Evolutionary conservation across 2,888 invertebrate genomes (phyloP).

Genomic region (Campoplex nolae): DNA sequence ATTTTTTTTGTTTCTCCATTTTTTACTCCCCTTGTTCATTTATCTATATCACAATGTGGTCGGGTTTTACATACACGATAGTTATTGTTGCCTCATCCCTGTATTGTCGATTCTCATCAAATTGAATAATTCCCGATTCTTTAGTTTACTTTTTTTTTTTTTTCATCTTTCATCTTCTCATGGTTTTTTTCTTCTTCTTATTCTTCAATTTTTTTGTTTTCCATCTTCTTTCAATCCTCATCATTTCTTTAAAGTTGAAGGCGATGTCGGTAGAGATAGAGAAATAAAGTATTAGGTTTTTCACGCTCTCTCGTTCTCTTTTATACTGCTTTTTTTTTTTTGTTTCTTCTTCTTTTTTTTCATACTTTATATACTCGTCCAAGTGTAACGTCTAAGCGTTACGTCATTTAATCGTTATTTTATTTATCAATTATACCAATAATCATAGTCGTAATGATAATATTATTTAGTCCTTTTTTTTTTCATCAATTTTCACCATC

Average conservation of each 20-base stretch:
- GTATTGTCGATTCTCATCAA: constrained; percentile 83
- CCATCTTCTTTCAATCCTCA: constrained; percentile 55
- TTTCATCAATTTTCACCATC: constrained; percentile 12
- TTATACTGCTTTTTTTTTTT: constrained; percentile 46
- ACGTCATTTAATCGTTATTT: constrained; percentile 53
- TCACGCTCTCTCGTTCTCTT: constrained; percentile 56
- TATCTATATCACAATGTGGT: constrained; percentile 73
- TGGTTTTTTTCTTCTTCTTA: constrained; percentile 14
- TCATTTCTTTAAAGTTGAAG: constrained; percentile 81
- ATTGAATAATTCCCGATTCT: constrained; percentile 71
- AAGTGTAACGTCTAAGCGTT: constrained; percentile 39
- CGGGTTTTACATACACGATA: constrained; percentile 79
- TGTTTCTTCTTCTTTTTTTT: constrained; percentile 15
- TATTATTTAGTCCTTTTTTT: constrained; percentile 42
- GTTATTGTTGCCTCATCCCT: constrained; percentile 84
- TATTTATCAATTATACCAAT: constrained; percentile 52
- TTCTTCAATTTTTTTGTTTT: constrained; percentile 58
- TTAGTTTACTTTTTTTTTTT: constrained; percentile 66
- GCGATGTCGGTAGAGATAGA: constrained; percentile 84
- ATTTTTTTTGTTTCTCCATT: constrained; percentile 54
- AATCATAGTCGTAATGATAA: constrained; percentile 46
- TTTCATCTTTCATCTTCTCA: constrained; percentile 22
- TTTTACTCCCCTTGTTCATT: constrained; percentile 60
- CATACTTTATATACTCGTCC: constrained; percentile 47
- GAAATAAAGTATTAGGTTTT: constrained; percentile 78